Evolutionary conservation across 1,140 invertebrate genomes (phyloP), one percentile per base, ranked within the genome.

Genomic region (Cheumatopsyche charites): DNA sequence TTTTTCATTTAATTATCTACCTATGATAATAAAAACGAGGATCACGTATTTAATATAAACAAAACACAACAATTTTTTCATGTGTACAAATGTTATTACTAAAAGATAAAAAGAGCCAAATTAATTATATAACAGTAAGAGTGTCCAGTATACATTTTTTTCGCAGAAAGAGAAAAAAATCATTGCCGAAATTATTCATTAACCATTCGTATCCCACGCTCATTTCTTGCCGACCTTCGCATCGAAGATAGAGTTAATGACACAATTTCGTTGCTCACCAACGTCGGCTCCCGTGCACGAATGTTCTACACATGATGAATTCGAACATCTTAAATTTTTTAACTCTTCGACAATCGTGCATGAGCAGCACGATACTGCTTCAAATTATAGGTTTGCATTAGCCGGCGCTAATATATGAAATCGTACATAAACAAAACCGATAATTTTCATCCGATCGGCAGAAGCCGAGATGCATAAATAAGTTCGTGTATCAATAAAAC

Each of bases 151-250:
- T n/a, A 7, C 12, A 9, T 13, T 58, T 36, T 4, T 58, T 58
- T 58, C 21, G 55, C 13, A 3, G 15, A 47, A 58, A 1, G 23
- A 25, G 11, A 7, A 58, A 58, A 25, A 58, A 58, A 58, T 58
- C 11, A 58, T 13, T n/a, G n/a, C n/a, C 55, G 12, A 23, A 21
- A 26, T 58, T 9, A 58, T 15, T 19, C 47, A 52, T 21, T 25
- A 23, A 5, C 21, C 7, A 26, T 58, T 58, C n/a, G 29, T 17
- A 63, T 63, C 62, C 62, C 62, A 63, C 62, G 62, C 62, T 63
- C 62, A 23, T 63, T 63, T 63, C 29, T 63, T n/a, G 62, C 41
- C 62, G 62, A 43, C 62, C 62, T 63, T 63, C 62, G 17, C 19
- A 1, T 19, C 7, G 62, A 63, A 42, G 62, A 63, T 63, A 15